Percentiles rank a stretch among this genome's conserved stretches.
phyloP scores from a whole-genome alignment of 37 sponge, comb jelly and placozoan species.

The Cladorhizidae sp. region DNA sequence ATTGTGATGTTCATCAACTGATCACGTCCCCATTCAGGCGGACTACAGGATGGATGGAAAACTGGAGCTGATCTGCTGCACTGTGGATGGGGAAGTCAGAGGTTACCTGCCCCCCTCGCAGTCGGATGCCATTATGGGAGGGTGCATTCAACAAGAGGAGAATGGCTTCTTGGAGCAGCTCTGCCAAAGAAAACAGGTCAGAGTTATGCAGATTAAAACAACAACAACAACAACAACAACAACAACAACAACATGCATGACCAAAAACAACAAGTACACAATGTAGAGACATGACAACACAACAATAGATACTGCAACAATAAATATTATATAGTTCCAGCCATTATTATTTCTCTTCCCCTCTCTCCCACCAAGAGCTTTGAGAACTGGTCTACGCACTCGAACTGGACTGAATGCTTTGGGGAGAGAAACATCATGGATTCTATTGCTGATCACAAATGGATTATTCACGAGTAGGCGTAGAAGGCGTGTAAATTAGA shows the following conservation, averaged over 20 bases:
- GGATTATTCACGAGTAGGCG: no score
- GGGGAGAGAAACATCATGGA: no score
- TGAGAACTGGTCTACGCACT: no score
- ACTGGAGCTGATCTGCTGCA: constrained; percentile 89
- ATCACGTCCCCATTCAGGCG: constrained; percentile 42
- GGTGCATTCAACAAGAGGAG: constrained; percentile 35
- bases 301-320: no score
- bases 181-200: constrained; percentile 60
- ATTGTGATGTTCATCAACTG: not conserved
- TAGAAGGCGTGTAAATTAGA: no score
- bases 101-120: constrained; percentile 75
- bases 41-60: constrained; percentile 85
- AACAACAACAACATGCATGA: not conserved
- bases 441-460: no score
- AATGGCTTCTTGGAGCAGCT: constrained; percentile 65
- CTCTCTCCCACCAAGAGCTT: no score
- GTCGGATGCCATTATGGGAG: not conserved
- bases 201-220: not conserved
- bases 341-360: no score
- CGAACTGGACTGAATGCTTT: no score
- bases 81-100: constrained; percentile 91
- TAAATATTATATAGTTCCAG: no score
- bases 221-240: not conserved
- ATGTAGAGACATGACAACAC: no score
- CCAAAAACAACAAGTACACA: no score